These are phyloP conservation scores for Perodicticus potto DNA, from an alignment of 2,797 vertebrate species.

Conservation along the genomic window DNA sequence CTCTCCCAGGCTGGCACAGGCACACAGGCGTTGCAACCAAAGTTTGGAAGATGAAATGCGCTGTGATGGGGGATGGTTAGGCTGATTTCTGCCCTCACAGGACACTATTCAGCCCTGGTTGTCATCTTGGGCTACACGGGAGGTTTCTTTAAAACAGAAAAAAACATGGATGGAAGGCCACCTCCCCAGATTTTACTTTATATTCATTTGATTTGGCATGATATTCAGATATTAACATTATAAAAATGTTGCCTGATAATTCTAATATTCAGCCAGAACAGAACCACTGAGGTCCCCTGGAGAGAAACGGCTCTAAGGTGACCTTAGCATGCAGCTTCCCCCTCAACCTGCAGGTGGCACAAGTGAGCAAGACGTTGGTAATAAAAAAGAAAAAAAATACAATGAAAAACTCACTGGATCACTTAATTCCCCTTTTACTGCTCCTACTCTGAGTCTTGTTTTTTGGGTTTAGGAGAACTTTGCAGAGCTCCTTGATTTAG, in stretches of 20 bases:
- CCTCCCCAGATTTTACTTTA: not conserved
- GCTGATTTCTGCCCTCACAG: fast-evolving
- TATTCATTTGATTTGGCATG: fast-evolving
- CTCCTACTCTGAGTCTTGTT: fast-evolving
- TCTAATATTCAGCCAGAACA: fast-evolving
- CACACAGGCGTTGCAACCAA: fast-evolving
- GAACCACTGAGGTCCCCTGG: not conserved
- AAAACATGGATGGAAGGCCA: fast-evolving
- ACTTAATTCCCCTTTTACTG: fast-evolving
- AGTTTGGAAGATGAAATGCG: fast-evolving
- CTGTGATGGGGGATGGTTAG: fast-evolving
- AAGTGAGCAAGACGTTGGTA: not conserved
- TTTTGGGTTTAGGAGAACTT: not conserved
- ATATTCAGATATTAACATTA: not conserved
- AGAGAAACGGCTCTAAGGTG: fast-evolving
- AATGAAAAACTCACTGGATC: fast-evolving
- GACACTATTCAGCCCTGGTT: not conserved
- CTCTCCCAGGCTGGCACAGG: fast-evolving
- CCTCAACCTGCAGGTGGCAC: not conserved
- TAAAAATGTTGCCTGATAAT: not conserved
- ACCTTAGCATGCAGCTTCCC: not conserved
- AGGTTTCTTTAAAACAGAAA: not conserved
- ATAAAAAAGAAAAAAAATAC: fast-evolving
- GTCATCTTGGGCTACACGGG: fast-evolving
- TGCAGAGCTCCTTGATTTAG: not conserved